Evolutionary conservation across 2,888 invertebrate species (phyloP), one percentile per base, ranked within the genome.

Genomic region (Xestia sexstrigata): DNA sequence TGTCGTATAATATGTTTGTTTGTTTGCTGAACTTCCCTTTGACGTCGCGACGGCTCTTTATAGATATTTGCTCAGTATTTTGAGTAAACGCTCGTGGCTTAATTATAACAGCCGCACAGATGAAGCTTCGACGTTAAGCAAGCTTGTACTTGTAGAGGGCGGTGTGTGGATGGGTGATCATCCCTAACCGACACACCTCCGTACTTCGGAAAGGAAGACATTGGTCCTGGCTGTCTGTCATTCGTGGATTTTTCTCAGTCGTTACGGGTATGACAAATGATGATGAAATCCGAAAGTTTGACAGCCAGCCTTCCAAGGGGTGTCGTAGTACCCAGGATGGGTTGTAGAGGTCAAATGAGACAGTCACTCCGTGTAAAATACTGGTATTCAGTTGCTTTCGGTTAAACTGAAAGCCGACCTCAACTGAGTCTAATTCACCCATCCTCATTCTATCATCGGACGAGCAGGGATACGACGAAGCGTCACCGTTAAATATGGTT

Each of bases 11-110:
- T 72, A 62, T 47, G 63, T 70, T 11, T 63, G 49, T 58, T 45
- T 69, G 70, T 73, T 66, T 58, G 52, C 49, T 60, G 47, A 55
- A 42, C 47, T 20, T 17, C 62, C 23, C 80, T 67, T 73, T 84
- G 73, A 70, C 52, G 15, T 72, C 45, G 11, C 55, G 52, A 47
- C 39, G 30, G 35, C 42, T 26, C 15, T 15, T 81, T 23, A n/a
- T 15, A 26, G 30, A 65, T 17, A 26, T 55, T 81, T 80, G 52
- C 55, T 42, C 13, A 13, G 20, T 17, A 11, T 55, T 45, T 75
- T 13, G 17, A 26, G 23, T n/a, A 69, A 42, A 11, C 20, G 30
- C 30, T 35, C n/a, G 15, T 42, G n/a, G 15, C n/a, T 65, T 42
- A 7, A 65, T 65, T 35, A 65, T 65, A n/a, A 42, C 8, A 15